Evolutionary conservation across 2,888 invertebrate genomes (phyloP).

Genomic region (Neocrepidodera transversa): DNA sequence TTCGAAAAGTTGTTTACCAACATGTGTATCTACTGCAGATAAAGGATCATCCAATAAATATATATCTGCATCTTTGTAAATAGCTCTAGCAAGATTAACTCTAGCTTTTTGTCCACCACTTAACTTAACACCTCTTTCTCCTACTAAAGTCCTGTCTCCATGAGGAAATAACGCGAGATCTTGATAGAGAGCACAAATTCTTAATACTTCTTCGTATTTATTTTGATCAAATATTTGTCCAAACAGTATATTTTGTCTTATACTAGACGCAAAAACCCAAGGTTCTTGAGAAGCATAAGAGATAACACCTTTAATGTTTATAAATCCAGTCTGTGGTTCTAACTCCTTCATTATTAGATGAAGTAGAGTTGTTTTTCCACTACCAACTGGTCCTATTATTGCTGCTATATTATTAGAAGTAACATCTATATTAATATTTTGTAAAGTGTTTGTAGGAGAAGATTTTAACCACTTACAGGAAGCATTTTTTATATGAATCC

Average conservation of each 20-base stretch:
- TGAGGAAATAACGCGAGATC: constrained; percentile 77
- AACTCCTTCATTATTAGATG: constrained; percentile 73
- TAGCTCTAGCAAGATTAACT: constrained; percentile 82
- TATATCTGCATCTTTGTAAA: constrained; percentile 80
- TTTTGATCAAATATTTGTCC: constrained; percentile 74
- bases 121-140: constrained; percentile 73
- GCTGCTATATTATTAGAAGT: constrained; percentile 65
- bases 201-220: constrained; percentile 70
- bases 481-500: constrained; percentile 66
- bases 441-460: constrained; percentile 57
- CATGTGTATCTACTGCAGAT: constrained; percentile 88
- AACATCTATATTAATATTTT: constrained; percentile 69
- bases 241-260: constrained; percentile 90
- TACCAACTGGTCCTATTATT: constrained; percentile 70
- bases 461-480: constrained; percentile 69
- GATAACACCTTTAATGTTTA: constrained; percentile 63
- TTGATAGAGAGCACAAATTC: constrained; percentile 72
- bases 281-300: constrained; percentile 84
- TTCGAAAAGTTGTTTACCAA: constrained; percentile 86
- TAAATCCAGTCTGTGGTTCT: constrained; percentile 54
- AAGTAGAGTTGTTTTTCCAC: constrained; percentile 66
- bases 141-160: constrained; percentile 82
- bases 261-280: constrained; percentile 81
- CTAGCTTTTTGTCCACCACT: constrained; percentile 86
- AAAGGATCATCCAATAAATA: constrained; percentile 89